Conservation (phyloP, 1,140 invertebrate genomes). For the Diplogasteroides magnus region DNA sequence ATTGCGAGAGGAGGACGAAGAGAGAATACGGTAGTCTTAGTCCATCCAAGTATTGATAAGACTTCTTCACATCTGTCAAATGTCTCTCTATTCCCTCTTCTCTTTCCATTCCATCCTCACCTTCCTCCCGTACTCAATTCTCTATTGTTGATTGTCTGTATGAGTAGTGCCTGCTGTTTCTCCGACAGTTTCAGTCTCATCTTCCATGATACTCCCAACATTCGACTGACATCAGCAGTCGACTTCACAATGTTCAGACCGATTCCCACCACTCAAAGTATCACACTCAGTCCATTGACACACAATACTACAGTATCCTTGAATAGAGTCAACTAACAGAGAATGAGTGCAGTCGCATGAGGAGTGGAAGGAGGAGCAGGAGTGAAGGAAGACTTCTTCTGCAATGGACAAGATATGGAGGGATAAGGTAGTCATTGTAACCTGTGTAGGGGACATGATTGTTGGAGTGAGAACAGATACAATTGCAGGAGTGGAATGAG, state of each 20-base stretch:
- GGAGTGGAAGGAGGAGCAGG: not conserved
- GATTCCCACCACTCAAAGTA: not conserved
- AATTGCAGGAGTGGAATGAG: no score
- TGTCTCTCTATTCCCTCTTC: no score
- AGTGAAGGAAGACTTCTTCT: not conserved
- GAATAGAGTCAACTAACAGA: not conserved
- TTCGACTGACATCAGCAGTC: not conserved
- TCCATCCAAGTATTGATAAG: not conserved
- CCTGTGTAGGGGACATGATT: no score
- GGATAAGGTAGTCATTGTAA: no score
- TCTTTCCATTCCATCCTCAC: no score
- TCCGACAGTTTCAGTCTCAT: not conserved
- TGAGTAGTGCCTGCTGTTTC: not conserved
- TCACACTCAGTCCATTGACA: not conserved
- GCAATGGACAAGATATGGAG: not conserved
- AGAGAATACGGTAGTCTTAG: not conserved
- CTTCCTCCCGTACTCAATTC: no score
- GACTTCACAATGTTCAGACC: not conserved
- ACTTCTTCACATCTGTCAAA: not conserved
- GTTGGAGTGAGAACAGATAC: no score
- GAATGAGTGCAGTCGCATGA: not conserved
- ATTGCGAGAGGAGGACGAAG: not conserved
- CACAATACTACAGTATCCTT: not conserved
- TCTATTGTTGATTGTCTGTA: no score
- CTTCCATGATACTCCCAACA: slow-evolving; percentile 2